Evolutionary conservation across 2,797 vertebrate genomes (phyloP), one percentile per base, ranked within the genome.

Genomic region (Sphenodon punctatus): DNA sequence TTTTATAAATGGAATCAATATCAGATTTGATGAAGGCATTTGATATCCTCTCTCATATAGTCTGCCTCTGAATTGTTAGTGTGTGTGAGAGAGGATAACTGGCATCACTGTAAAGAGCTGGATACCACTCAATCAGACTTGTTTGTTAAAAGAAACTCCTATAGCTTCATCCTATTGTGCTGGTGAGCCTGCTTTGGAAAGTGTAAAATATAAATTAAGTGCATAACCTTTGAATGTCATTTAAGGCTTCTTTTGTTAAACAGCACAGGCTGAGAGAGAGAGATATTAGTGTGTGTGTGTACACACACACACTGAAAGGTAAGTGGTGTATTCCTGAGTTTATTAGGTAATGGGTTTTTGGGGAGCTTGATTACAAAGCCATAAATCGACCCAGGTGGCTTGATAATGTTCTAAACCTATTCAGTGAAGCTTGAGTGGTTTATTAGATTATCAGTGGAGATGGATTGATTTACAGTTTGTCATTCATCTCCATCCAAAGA

Each of bases 381-480:
- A 74, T 75, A 68, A 81, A 85, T 85, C 75, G 83, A 25, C 84
- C 58, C 48, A 67, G 56, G 61, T 60, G 30, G 39, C 42, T 42
- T 80, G 74, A 80, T 82, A 61, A 80, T 92, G 80, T 84, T 77
- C 85, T 77, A 19, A 83, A 72, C 48, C 80, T 87, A 27, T 78
- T 9, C 64, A 73, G 17, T 45, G 42, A 69, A 79, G 20, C 49
- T 63, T 32, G 27, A 90, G 49, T 88, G 69, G 48, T 79, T 92
- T 90, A 85, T 87, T 89, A 87, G 72, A 79, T 91, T 93, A 91
- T 93, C 67, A 32, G 67, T 85, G 74, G 84, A 72, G 83, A 78
- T 82, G 78, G 75, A 75, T 58, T 90, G 81, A 79, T 79, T 91
- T 80, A 71, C 61, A 81, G 77, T 75, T 88, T 84, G 34, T 68